phyloP scores from a whole-genome alignment of 2,113 vertebrate species.

The Podilymbus podiceps region DNA sequence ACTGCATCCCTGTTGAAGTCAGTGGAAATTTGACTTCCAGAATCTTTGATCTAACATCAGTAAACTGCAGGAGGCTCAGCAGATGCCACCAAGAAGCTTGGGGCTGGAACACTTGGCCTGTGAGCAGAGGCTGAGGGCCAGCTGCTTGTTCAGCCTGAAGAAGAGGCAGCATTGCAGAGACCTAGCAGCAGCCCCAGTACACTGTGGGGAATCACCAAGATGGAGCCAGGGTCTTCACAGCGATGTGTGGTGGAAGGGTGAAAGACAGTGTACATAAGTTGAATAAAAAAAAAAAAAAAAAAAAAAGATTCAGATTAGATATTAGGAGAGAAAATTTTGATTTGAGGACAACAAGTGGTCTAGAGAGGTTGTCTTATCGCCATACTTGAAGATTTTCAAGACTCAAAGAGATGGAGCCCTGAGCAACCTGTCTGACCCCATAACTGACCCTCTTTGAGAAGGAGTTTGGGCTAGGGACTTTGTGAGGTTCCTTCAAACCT shows the following conservation, averaged over 20 bases:
- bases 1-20: not conserved
- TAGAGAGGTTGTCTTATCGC: not conserved
- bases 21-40: not conserved
- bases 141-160: not conserved
- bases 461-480: not conserved
- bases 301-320: not conserved
- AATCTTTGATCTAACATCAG: not conserved
- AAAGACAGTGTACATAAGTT: not conserved
- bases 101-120: not conserved
- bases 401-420: fast-evolving
- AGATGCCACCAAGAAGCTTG: not conserved
- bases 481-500: not conserved
- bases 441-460: not conserved
- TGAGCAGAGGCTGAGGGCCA: not conserved
- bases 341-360: not conserved
- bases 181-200: not conserved
- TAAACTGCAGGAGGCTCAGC: not conserved
- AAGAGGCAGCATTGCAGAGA: fast-evolving
- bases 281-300: not conserved
- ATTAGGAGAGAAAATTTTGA: not conserved
- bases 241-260: fast-evolving
- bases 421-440: not conserved
- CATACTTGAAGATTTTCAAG: not conserved
- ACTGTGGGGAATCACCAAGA: not conserved
- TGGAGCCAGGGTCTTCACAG: fast-evolving